Conservation (phyloP, 1,140 invertebrate species). For the Ridgeia piscesae region DNA sequence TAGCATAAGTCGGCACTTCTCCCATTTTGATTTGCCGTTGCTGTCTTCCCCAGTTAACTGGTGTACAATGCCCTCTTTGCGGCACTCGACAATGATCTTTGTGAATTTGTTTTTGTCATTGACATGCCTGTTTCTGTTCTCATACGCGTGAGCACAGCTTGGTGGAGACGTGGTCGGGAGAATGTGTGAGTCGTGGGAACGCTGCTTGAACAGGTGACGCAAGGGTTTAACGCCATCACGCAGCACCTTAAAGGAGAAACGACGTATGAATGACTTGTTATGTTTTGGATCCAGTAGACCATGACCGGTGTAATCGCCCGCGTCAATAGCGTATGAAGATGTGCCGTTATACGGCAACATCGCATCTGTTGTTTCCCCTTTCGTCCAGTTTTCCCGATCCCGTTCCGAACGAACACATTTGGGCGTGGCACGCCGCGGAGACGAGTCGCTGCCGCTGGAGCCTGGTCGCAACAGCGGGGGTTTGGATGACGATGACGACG, state of each 20-base stretch:
- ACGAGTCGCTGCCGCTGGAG: background rate
- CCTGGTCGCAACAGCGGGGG: background rate
- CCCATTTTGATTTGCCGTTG: constrained; percentile 91
- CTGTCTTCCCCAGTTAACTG: constrained; percentile 84
- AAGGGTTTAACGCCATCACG: constrained; percentile 77
- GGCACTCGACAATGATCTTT: constrained; percentile 88
- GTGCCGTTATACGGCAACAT: constrained; percentile 27
- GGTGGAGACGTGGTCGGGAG: constrained; percentile 47
- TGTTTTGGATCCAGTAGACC: constrained; percentile 60
- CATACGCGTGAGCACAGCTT: constrained; percentile 38
- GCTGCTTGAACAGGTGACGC: constrained; percentile 84
- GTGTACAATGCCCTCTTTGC: constrained; percentile 90
- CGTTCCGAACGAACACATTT: constrained; percentile 31
- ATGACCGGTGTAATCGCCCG: constrained; percentile 72
- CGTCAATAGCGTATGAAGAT: constrained; percentile 47
- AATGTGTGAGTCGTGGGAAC: constrained; percentile 83
- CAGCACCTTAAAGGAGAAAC: constrained; percentile 73
- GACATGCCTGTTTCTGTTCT: constrained; percentile 61
- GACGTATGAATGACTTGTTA: constrained; percentile 74
- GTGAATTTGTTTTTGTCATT: constrained; percentile 81
- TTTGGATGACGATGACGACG: constrained; percentile 33
- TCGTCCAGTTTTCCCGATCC: constrained; percentile 47
- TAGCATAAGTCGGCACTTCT: constrained; percentile 84
- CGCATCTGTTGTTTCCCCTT: background rate
- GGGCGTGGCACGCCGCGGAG: constrained; percentile 10